Percentiles rank a stretch among this genome's conserved stretches.
Conservation (phyloP, 1,140 invertebrate genomes). For the Trichomalopsis sarcophagae region DNA sequence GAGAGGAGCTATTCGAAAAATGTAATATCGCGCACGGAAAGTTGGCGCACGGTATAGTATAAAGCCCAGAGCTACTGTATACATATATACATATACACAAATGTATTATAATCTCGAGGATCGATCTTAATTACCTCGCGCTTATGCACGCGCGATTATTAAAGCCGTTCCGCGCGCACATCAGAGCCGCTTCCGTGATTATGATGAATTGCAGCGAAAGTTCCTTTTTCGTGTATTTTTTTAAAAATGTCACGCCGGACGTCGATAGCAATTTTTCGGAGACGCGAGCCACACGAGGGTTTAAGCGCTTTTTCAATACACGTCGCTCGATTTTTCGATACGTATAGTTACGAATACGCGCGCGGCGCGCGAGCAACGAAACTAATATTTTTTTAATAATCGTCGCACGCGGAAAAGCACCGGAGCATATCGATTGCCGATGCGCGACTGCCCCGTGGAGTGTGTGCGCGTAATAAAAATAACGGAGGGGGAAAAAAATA, state of each 20-base stretch:
- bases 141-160: constrained; percentile 22
- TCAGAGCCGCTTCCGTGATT: constrained; percentile 21
- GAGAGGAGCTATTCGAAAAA: neutral
- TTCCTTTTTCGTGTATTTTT: neutral
- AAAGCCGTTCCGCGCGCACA: constrained; percentile 13
- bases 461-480: neutral
- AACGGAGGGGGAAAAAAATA: neutral
- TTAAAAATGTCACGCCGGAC: neutral
- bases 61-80: neutral
- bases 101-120: constrained; percentile 18
- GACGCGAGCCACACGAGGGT: neutral
- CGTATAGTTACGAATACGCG: too few species aligned
- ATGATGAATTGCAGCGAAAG: constrained; percentile 24
- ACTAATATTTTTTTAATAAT: constrained; percentile 6
- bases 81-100: neutral
- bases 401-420: neutral
- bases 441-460: neutral
- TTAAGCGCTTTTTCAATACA: neutral
- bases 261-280: neutral
- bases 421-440: neutral
- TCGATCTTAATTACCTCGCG: constrained; percentile 42
- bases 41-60: neutral
- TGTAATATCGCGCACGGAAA: neutral
- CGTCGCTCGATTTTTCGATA: neutral
- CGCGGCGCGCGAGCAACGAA: neutral